These are phyloP conservation scores for Alectura lathami DNA, from an alignment of 2,113 vertebrate genomes.

Conservation along the genomic window DNA sequence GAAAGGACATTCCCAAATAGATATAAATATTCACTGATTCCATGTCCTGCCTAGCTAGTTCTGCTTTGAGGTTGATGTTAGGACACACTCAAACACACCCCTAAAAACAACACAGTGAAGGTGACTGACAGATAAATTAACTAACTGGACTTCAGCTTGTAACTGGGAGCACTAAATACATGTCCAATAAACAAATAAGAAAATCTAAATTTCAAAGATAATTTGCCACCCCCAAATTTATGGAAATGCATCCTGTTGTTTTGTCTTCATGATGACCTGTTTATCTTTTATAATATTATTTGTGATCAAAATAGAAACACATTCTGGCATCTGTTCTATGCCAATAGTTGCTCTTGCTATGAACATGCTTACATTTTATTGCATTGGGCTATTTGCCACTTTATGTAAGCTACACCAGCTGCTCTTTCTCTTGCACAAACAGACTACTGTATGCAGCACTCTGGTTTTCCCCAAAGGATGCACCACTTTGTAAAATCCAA, in stretches of 20 bases:
- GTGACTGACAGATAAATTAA: not conserved
- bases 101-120: not conserved
- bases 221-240: not conserved
- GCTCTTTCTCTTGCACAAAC: conserved; percentile 45
- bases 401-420: conserved; percentile 70
- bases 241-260: not conserved
- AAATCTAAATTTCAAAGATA: not conserved
- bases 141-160: not conserved
- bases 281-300: not conserved
- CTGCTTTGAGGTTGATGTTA: not conserved
- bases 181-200: not conserved
- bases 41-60: not conserved
- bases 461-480: conserved; percentile 56
- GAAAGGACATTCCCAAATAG: not conserved
- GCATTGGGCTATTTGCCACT: conserved; percentile 50
- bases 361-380: conserved; percentile 50
- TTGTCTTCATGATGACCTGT: not conserved
- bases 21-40: not conserved
- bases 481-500: conserved; percentile 47
- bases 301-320: conserved; percentile 41
- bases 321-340: conserved; percentile 33
- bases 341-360: conserved; percentile 53
- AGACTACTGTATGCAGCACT: conserved; percentile 55
- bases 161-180: not conserved
- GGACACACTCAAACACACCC: not conserved